Evolutionary conservation across 2,888 invertebrate genomes (phyloP).

Genomic region (Colostygia pectinataria): DNA sequence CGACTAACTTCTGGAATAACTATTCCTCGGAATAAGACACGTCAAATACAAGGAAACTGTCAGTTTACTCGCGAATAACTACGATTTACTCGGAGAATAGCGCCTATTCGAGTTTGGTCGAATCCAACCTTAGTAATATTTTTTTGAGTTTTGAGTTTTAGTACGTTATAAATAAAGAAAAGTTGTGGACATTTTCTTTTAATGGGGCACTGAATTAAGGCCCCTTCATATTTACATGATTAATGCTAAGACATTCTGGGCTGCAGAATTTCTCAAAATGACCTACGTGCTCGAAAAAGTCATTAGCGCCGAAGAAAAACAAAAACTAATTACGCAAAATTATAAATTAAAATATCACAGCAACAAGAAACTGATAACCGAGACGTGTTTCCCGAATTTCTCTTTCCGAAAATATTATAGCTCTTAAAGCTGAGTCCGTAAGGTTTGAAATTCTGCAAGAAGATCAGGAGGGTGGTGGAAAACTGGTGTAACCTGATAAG

Average conservation of each 20-base stretch:
- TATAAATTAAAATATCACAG: slow-evolving; percentile 49
- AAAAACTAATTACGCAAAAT: slow-evolving; percentile 44
- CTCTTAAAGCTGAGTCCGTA: slow-evolving; percentile 31
- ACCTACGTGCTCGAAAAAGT: slow-evolving; percentile 18
- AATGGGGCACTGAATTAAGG: no score
- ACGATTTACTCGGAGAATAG: no score
- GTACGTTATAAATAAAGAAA: no score
- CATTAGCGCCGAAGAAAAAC: slow-evolving; percentile 38
- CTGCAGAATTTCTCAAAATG: background rate
- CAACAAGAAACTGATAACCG: slow-evolving; percentile 45
- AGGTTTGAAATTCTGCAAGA: slow-evolving; percentile 29
- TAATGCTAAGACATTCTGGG: no score
- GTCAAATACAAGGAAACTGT: no score
- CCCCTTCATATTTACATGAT: background rate
- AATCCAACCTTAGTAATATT: no score
- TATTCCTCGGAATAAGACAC: no score
- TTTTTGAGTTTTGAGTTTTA: no score
- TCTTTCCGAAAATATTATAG: slow-evolving; percentile 23
- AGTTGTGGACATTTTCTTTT: no score
- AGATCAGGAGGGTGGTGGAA: slow-evolving; percentile 52
- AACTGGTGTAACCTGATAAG: slow-evolving; percentile 74
- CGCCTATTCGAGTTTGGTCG: no score
- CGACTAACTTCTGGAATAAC: no score
- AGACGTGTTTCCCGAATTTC: slow-evolving; percentile 38
- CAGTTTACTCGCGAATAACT: no score